These are phyloP conservation scores for Ploceus nigricollis DNA, from an alignment of 2,113 vertebrate genomes.

Conservation along the genomic window DNA sequence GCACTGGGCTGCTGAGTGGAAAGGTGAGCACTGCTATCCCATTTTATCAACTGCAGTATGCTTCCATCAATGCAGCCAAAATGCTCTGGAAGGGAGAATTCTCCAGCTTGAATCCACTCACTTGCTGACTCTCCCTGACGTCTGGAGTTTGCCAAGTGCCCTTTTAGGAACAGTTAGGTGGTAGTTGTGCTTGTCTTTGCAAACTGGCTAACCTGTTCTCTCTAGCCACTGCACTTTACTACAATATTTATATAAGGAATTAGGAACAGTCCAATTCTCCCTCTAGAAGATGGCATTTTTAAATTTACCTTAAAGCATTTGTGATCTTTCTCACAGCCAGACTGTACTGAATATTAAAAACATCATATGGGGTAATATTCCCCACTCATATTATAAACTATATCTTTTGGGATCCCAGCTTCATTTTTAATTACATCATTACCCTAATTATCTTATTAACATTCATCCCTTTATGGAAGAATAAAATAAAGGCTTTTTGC, in stretches of 20 bases:
- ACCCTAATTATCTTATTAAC: slow-evolving; percentile 34
- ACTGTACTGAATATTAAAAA: neutral
- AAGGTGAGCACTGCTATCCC: neutral
- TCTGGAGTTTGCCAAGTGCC: neutral
- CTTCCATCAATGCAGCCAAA: neutral
- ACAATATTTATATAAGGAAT: neutral
- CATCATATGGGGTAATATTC: neutral
- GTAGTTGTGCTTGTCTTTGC: neutral
- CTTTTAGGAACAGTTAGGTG: neutral
- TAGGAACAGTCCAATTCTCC: neutral
- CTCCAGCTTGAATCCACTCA: neutral
- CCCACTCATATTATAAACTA: neutral
- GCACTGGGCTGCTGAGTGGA: neutral
- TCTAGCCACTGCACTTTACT: neutral
- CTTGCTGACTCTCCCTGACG: neutral
- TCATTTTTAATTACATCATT: slow-evolving; percentile 17
- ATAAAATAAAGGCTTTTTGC: neutral
- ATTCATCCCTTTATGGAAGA: neutral
- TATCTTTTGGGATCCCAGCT: neutral
- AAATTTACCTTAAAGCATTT: neutral
- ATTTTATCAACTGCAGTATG: neutral
- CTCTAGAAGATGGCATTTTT: neutral
- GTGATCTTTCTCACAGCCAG: neutral
- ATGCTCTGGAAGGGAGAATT: neutral
- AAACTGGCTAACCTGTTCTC: neutral